Percentiles rank a stretch among this genome's conserved stretches.
These are phyloP conservation scores for Pedetes capensis DNA, from an alignment of 2,113 vertebrate genomes.

Conservation along the genomic window DNA sequence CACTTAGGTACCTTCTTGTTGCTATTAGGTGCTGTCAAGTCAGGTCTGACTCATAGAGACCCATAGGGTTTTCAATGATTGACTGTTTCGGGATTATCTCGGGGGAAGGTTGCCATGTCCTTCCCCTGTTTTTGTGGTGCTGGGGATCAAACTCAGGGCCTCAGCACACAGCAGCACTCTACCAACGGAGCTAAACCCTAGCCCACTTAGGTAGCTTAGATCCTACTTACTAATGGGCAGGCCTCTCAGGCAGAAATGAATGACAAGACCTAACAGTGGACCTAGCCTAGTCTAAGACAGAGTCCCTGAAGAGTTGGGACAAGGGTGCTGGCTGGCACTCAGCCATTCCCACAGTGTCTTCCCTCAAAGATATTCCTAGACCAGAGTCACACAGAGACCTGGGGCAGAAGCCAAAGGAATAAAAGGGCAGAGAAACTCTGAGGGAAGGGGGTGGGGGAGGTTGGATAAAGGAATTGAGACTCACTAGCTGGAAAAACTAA, in stretches of 20 bases:
- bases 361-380: not conserved
- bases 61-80: too few relatives aligned
- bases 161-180: too few relatives aligned
- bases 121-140: too few relatives aligned
- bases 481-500: not conserved
- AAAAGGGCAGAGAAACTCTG: not conserved
- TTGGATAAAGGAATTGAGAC: not conserved
- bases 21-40: too few relatives aligned
- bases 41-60: too few relatives aligned
- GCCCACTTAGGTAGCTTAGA: not conserved
- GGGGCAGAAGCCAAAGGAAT: not conserved
- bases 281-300: not conserved
- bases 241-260: not conserved
- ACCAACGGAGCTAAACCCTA: too few relatives aligned
- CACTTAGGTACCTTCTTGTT: too few relatives aligned
- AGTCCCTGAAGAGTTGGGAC: not conserved
- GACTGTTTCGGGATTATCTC: too few relatives aligned
- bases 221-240: not conserved
- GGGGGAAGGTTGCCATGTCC: too few relatives aligned
- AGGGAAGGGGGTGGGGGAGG: not conserved
- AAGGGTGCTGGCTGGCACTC: not conserved
- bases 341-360: not conserved
- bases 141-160: too few relatives aligned
- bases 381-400: not conserved
- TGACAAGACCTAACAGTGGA: not conserved